A percentile compares a stretch with the other conserved stretches of the same genome.
These are phyloP conservation scores for Centropristis striata DNA, from an alignment of 2,113 vertebrate species.

Conservation along the genomic window DNA sequence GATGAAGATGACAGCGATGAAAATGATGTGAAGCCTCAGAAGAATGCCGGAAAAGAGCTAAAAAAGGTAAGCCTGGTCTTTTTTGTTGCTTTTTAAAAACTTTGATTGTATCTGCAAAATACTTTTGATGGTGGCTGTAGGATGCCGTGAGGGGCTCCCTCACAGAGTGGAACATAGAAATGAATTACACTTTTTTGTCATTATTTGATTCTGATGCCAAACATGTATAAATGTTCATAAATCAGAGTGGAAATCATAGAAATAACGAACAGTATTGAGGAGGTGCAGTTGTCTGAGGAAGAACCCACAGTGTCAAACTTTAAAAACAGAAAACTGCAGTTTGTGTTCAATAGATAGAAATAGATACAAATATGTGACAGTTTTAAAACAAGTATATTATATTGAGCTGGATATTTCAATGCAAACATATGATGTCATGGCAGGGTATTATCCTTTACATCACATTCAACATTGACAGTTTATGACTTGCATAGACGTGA, in stretches of 20 bases:
- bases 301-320: neutral
- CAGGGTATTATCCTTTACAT: neutral
- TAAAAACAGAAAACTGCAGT: neutral
- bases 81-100: neutral
- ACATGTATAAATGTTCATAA: neutral
- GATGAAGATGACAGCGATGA: slow-evolving; percentile 81
- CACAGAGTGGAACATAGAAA: neutral
- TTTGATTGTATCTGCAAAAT: neutral
- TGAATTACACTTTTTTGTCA: neutral
- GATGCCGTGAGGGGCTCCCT: neutral
- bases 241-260: neutral
- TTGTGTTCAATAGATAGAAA: neutral
- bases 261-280: neutral
- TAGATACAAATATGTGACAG: neutral
- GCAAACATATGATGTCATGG: neutral
- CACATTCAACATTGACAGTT: no score
- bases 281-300: neutral
- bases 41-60: slow-evolving; percentile 54
- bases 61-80: slow-evolving; percentile 68
- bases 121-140: no score
- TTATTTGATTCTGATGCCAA: neutral
- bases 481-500: no score
- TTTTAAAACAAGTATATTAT: neutral
- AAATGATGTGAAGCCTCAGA: slow-evolving; percentile 72
- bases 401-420: neutral